Base-by-base conservation (phyloP, 2,113 vertebrate genomes). In the Poeciliopsis turrubarensis region DNA sequence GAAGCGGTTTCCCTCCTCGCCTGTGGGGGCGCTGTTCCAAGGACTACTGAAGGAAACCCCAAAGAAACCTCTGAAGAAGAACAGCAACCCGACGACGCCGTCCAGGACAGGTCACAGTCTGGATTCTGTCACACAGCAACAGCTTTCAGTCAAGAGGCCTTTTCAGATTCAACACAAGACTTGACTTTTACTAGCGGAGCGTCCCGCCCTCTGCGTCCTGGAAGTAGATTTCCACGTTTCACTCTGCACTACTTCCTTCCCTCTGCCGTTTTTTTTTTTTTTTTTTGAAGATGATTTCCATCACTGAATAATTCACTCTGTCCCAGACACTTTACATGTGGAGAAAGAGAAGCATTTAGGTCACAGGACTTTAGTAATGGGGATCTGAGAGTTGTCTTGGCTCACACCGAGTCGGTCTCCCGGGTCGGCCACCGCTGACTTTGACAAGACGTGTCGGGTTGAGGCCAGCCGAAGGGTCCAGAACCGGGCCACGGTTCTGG, bases 261-360 rank as follows among this genome's bases (percentile, higher is more conserved):
- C 47, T 22, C 19, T 51, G 17, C 14, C 5, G n/a, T 29, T 2
- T 29, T 25, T n/a, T 57, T 10, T 57, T 57, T 54, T 3, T 25
- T n/a, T 57, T 10, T 57, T 57, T n/a, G 17, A 57, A 25, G 17
- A 29, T 67, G 19, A 66, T 80, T 70, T 86, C 47, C 9, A 2
- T 66, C 54, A 26, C 37, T 2, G 68, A 60, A 39, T 60, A 81
- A 78, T 62, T 79, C 70, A 41, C 57, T 73, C 47, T 63, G n/a
- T 66, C 39, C 68, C 17, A 62, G 65, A 15, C 61, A 67, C 27
- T 41, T 54, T 0, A 47, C 47, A 64, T n/a, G 47, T 51, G 25
- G 29, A 62, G 8, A n/a, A 57, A 57, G 25, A 25, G 51, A 57
- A 57, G 51, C 22, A n/a, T 25, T 57, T n/a, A 3, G 22, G 51